These are phyloP conservation scores for Oncorhynchus kisutch DNA, from an alignment of 2,113 vertebrate genomes.

Conservation along the genomic window DNA sequence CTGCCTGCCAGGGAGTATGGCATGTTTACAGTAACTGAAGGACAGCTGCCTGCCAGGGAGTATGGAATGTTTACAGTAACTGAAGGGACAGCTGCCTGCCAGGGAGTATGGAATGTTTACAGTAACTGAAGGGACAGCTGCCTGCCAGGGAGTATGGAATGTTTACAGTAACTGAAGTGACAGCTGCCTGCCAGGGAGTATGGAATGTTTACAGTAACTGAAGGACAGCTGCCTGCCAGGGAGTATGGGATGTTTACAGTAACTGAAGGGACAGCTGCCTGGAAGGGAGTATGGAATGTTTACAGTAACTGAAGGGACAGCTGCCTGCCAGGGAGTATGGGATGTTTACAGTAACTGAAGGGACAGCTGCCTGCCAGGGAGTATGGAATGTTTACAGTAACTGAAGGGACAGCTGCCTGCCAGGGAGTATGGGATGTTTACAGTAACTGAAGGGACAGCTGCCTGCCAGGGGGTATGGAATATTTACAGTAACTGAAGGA, in stretches of 20 bases:
- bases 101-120: no score
- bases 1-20: no score
- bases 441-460: neutral
- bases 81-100: neutral
- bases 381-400: no score
- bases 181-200: no score
- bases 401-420: conserved; percentile 21
- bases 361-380: no score
- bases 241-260: conserved; percentile 4
- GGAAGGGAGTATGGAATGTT: no score
- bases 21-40: no score
- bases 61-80: conserved; percentile 2
- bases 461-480: no score
- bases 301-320: neutral
- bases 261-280: neutral
- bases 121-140: conserved; percentile 9
- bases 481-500: neutral
- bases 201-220: no score
- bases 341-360: neutral
- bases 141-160: conserved; percentile 25
- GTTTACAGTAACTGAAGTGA: neutral
- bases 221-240: conserved; percentile 27
- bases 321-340: conserved; percentile 29
- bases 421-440: conserved; percentile 15
- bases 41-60: conserved; percentile 29